phyloP scores from a whole-genome alignment of 2,888 invertebrate genomes.

The Mesopsocus fuscifrons region DNA sequence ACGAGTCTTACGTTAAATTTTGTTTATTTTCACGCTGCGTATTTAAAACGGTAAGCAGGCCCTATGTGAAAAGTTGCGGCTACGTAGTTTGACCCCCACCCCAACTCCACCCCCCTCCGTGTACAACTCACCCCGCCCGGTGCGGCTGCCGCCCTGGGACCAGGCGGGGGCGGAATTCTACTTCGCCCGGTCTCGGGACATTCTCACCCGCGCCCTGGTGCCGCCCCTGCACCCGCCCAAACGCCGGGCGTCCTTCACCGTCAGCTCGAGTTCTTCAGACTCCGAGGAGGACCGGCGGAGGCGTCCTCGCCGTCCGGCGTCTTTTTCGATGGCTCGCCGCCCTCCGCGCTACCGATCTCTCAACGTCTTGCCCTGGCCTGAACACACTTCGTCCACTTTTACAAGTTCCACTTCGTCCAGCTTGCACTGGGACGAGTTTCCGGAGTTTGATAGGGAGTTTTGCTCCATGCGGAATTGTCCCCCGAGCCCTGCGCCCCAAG shows the following conservation, averaged over 20 bases:
- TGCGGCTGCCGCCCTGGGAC: constrained; percentile 45
- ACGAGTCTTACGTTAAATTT: no score
- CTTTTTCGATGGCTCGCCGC: constrained; percentile 8
- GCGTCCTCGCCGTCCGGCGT: constrained; percentile 1
- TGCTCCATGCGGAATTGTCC: constrained; percentile 22
- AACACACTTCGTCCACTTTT: not conserved
- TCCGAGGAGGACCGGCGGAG: not conserved
- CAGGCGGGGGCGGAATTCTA: constrained; percentile 54
- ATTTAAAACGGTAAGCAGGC: constrained; percentile 10
- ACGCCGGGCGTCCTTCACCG: not conserved
- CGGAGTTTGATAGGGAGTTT: constrained; percentile 24
- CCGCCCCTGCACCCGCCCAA: not conserved
- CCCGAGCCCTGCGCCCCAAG: constrained; percentile 27
- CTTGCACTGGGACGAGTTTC: constrained; percentile 19
- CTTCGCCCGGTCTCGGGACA: constrained; percentile 49
- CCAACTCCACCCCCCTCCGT: constrained; percentile 7
- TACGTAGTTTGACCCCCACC: not conserved
- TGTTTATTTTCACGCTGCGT: constrained; percentile 12
- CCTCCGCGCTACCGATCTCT: constrained; percentile 8
- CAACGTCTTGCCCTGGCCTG: not conserved
- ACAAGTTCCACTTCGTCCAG: not conserved
- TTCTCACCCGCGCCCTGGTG: constrained; percentile 28
- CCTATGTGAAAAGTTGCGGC: constrained; percentile 5
- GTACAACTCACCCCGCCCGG: constrained; percentile 17
- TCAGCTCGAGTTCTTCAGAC: not conserved